A percentile compares a stretch with the other conserved stretches of the same genome.
phyloP scores from a whole-genome alignment of 35 echinoderm and acorn worm genomes.

The Apostichopus parvimensis region DNA sequence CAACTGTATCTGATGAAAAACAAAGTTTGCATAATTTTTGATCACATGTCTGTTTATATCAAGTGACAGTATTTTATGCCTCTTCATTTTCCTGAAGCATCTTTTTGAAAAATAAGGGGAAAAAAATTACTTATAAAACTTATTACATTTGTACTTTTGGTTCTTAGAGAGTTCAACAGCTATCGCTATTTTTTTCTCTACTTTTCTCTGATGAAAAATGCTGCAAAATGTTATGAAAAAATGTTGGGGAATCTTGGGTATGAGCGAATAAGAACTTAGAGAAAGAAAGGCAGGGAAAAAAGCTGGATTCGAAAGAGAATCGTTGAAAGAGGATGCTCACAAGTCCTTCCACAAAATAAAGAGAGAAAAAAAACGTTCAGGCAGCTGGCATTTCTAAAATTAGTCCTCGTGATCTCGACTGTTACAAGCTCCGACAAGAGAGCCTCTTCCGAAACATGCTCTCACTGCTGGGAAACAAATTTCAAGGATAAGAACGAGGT shows the following conservation, averaged over 20 bases:
- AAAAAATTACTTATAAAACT: neutral
- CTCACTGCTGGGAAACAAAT: neutral
- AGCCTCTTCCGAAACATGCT: neutral
- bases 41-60: neutral
- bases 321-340: neutral
- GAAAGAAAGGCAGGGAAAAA: neutral
- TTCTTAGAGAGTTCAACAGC: neutral
- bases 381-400: conserved; percentile 12
- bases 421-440: neutral
- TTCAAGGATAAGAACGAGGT: neutral
- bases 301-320: neutral
- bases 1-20: neutral
- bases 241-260: no score
- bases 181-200: neutral
- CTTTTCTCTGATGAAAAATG: neutral
- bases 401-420: neutral
- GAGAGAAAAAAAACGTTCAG: neutral
- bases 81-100: neutral
- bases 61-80: neutral
- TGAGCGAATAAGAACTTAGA: neutral
- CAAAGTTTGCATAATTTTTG: neutral
- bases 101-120: neutral
- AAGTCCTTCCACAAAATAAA: neutral
- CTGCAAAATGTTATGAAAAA: neutral
- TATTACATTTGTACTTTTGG: neutral